Percentiles rank a stretch among this genome's conserved stretches.
Evolutionary conservation across 2,797 vertebrate species (phyloP).

Genomic region (Lepidocolaptes lacrymiger): DNA sequence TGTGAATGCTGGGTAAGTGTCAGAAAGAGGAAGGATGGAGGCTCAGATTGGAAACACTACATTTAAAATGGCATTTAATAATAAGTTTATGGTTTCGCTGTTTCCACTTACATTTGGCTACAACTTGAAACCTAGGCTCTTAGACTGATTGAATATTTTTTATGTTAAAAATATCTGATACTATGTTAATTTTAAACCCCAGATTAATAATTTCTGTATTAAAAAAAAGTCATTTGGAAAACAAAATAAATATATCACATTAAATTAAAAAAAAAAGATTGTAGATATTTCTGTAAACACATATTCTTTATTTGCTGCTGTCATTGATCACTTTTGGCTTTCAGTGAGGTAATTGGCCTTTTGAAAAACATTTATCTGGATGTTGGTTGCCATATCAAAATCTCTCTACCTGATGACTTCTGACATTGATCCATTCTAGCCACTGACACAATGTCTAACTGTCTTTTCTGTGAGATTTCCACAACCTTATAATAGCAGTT

Average conservation of each 20-base stretch:
- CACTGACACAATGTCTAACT: background rate
- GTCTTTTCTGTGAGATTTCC: background rate
- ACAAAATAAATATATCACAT: background rate
- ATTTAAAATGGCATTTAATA: conserved; percentile 14
- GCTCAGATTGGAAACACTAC: background rate
- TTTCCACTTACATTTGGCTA: background rate
- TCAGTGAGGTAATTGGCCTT: background rate
- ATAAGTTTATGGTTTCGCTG: background rate
- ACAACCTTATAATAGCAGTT: background rate
- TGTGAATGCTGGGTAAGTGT: background rate
- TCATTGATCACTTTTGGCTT: background rate
- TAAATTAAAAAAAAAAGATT: conserved; percentile 9
- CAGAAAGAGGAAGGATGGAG: background rate
- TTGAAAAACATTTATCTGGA: background rate
- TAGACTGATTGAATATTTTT: background rate
- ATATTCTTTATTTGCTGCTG: background rate
- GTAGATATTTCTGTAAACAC: background rate
- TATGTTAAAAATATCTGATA: background rate
- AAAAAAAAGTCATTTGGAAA: background rate
- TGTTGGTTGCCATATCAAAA: background rate
- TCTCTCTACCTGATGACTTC: background rate
- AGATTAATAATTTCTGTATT: background rate
- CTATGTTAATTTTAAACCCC: background rate
- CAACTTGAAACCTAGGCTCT: background rate
- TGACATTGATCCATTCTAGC: background rate